Evolutionary conservation across 1,140 invertebrate species (phyloP), one percentile per base, ranked within the genome.

Genomic region (Scylla paramamosain): DNA sequence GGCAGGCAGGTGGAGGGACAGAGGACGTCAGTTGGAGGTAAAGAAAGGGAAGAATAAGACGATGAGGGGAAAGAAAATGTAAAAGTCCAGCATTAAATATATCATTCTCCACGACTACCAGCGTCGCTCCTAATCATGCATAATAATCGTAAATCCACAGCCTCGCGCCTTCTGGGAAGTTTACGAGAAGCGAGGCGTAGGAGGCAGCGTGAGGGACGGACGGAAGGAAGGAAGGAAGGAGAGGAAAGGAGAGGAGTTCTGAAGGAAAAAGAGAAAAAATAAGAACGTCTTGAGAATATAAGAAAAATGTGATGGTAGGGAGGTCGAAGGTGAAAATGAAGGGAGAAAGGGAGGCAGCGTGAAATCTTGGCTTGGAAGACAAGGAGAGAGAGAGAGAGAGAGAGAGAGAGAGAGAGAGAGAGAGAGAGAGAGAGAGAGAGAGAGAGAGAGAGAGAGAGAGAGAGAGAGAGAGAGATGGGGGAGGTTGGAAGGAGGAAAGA

Each of bases 341-440:
- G 25, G 86, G 45, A 45, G 28, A 45, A 46, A 31, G 86, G 86
- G 86, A 46, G 45, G 86, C 4, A 46, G 86, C 31, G 86, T 14
- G 86, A 46, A 25, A 46, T 2, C 8, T 29, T 14, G 83, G 14
- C 8, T 12, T 16, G 87, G 25, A 45, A 10, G 25, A 46, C 12
- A 4, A 10, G 4, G 89, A n/a, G 39, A 59, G 28, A 29, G 89
- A n/a, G 89, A 91, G 48, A 52, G 89, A 89, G 45, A 89, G 87
- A 89, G 87, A 89, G 87, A 89, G 87, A 89, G 87, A 89, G 87
- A 89, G 87, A 89, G 87, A 89, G 87, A 89, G 45, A 89, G 87
- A 89, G 87, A 89, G 87, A 89, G 87, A 89, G 87, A 89, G 87
- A 89, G 87, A 46, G 25, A 45, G 32, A 25, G 45, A 45, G 31